These are phyloP conservation scores for Dicycla oo DNA, from an alignment of 2,888 invertebrate species.

Conservation along the genomic window DNA sequence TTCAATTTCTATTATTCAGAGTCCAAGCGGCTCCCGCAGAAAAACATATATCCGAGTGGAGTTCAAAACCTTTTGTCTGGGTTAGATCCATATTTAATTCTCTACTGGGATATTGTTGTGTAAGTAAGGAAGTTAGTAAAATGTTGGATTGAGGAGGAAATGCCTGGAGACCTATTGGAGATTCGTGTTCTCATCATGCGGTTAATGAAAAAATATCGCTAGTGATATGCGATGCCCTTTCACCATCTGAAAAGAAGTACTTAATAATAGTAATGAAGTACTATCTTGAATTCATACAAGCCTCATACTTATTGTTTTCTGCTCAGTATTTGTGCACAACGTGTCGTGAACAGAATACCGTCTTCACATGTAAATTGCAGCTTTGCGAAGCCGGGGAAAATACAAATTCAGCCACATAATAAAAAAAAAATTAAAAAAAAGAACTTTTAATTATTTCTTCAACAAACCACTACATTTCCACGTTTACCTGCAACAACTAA, in stretches of 20 bases:
- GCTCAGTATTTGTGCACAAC: too few species aligned
- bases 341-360: too few species aligned
- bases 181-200: not conserved
- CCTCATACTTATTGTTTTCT: too few species aligned
- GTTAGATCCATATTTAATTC: slow-evolving; percentile 55
- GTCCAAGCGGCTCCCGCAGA: slow-evolving; percentile 55
- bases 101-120: slow-evolving; percentile 38
- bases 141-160: slow-evolving; percentile 3
- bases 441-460: not conserved
- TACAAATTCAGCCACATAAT: not conserved
- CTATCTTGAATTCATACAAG: not conserved
- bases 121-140: slow-evolving; percentile 45
- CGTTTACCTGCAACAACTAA: not conserved
- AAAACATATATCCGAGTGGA: slow-evolving; percentile 53
- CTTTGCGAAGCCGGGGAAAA: not conserved
- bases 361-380: too few species aligned
- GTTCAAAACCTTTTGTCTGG: slow-evolving; percentile 55
- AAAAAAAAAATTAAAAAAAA: not conserved
- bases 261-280: too few species aligned
- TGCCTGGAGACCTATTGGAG: not conserved
- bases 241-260: too few species aligned
- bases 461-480: not conserved
- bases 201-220: not conserved
- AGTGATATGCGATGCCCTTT: too few species aligned
- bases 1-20: slow-evolving; percentile 72